Base-by-base conservation (phyloP, 1,140 invertebrate genomes). In the Schmidtea mediterranea region DNA sequence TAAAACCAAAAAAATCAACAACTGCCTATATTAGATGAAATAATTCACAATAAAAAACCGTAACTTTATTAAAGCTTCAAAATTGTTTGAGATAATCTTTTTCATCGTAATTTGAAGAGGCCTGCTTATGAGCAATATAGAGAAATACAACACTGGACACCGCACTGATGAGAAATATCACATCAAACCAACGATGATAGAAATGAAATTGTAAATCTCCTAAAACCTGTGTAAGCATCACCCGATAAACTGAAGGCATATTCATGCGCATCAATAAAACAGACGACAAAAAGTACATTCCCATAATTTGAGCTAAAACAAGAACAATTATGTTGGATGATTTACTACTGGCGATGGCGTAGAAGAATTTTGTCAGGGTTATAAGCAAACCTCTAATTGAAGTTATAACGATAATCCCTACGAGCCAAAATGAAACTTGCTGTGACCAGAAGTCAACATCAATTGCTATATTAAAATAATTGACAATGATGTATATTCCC, bases 171-270 rank as follows among this genome's bases (percentile, higher is more conserved):
- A 98, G 72, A 66, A 98, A 98, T 63, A 98, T 98, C 0, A 97
- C 87, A 69, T 98, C 92, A 68, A 97, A 98, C 92, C 92, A 98
- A 45, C 92, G 74, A 67, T 98, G 92, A 63, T 98, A 98, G 71
- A 98, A 98, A 62, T 87, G 94, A 58, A 98, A 98, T 63, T 98
- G 87, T 48, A 98, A 66, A 62, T 94, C 87, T 6, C 90, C 90
- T 0, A 97, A 66, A 0, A 97, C 89, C 72, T 95, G 80, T 0
- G 89, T 95, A 50, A 98, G 90, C 51, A 98, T 97, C 37, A 77
- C 78, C 21, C 72, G 72, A 63, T 98, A 98, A 65, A 97, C 84
- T 0, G 78, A 73, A 6, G 92, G 92, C 84, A 98, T 94, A 64
- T 97, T 98, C 90, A 98, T 97, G 43, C 92, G 69, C 76, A 98